Percentiles rank a stretch among this genome's conserved stretches.
Evolutionary conservation across 2,797 vertebrate genomes (phyloP).

Genomic region (Tapera naevia): DNA sequence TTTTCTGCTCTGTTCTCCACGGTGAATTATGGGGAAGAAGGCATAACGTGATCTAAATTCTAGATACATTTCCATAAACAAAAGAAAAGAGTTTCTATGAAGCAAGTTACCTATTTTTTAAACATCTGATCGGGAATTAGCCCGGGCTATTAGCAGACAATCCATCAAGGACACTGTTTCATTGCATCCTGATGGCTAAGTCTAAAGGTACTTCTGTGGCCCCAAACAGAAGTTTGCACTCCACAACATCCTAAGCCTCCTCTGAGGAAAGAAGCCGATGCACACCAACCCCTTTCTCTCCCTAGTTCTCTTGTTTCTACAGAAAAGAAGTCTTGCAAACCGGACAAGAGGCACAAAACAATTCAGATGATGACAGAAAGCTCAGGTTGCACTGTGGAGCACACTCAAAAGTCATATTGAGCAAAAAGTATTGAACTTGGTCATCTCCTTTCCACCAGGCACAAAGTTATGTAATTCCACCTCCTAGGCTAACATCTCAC

Average conservation of each 20-base stretch:
- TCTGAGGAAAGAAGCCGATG: not conserved
- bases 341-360: not conserved
- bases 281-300: not conserved
- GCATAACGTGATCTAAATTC: not conserved
- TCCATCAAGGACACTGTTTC: not conserved
- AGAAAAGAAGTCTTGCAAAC: not conserved
- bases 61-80: not conserved
- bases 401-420: accelerated
- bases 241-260: not conserved
- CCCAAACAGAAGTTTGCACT: not conserved
- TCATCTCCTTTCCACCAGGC: not conserved
- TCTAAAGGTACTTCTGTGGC: not conserved
- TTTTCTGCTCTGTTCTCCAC: not conserved
- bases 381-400: not conserved
- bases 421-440: not conserved
- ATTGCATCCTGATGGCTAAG: not conserved
- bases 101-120: not conserved
- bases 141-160: not conserved
- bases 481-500: not conserved
- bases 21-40: not conserved
- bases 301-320: not conserved
- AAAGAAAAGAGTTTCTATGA: not conserved
- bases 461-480: not conserved
- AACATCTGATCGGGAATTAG: not conserved
- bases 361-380: not conserved